phyloP scores from a whole-genome alignment of 2,888 invertebrate species.

The Dryomyza anilis region DNA sequence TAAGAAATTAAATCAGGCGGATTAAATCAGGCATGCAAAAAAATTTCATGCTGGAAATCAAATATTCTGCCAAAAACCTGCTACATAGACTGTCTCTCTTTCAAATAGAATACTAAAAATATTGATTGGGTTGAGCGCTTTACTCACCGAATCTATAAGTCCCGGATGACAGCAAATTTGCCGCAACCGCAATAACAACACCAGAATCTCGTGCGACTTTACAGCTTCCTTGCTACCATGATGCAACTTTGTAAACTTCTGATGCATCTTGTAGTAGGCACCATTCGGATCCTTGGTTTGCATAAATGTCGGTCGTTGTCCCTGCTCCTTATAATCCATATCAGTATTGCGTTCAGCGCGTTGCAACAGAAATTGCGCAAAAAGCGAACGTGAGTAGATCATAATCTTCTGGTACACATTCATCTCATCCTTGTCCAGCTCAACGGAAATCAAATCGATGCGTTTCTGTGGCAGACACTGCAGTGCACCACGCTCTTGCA shows the following conservation, averaged over 20 bases:
- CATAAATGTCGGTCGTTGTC: conserved; percentile 48
- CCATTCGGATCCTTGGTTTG: conserved; percentile 59
- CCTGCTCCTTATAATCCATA: conserved; percentile 44
- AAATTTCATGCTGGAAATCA: no score
- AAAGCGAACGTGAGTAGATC: conserved; percentile 74
- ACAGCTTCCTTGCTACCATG: conserved; percentile 67
- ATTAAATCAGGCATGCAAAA: not conserved
- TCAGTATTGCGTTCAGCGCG: conserved; percentile 69
- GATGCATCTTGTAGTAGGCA: conserved; percentile 69
- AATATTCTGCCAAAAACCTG: no score
- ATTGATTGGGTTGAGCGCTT: no score
- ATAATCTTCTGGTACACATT: conserved; percentile 78
- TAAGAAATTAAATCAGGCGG: conserved; percentile 32
- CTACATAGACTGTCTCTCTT: not conserved
- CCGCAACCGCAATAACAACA: conserved; percentile 80
- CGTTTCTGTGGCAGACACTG: conserved; percentile 68
- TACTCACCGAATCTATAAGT: conserved; percentile 71
- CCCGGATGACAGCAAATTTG: conserved; percentile 91
- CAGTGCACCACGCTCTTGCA: conserved; percentile 70
- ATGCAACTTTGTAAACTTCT: conserved; percentile 67
- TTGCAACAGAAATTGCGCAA: conserved; percentile 78
- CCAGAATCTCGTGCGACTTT: conserved; percentile 74
- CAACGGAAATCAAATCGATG: conserved; percentile 66
- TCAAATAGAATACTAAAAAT: conserved; percentile 33
- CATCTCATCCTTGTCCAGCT: conserved; percentile 72